A percentile compares a stretch with the other conserved stretches of the same genome.
Evolutionary conservation across 2,113 vertebrate species (phyloP).

Genomic region (Tricholaema leucomelas): DNA sequence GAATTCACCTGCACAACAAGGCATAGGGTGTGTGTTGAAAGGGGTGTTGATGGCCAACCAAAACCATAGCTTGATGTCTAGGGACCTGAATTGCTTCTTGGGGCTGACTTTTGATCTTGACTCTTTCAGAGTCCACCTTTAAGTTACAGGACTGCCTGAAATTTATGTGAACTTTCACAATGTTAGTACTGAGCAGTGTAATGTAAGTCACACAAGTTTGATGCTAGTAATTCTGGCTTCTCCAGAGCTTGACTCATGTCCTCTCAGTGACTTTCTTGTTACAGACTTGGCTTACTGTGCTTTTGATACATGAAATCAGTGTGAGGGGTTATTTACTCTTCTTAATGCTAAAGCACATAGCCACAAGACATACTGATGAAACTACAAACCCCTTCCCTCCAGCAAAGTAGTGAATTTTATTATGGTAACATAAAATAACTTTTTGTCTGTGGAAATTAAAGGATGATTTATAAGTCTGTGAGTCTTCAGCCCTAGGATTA

Average conservation of each 20-base stretch:
- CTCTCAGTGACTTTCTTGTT: neutral
- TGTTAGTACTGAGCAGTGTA: neutral
- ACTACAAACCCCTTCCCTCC: neutral
- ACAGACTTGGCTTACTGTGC: neutral
- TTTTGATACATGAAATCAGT: neutral
- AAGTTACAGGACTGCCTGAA: neutral
- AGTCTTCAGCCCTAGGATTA: neutral
- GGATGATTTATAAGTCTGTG: neutral
- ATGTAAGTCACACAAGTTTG: neutral
- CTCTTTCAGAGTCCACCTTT: neutral
- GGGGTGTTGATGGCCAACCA: neutral
- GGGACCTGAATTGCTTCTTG: neutral
- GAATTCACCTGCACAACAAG: neutral
- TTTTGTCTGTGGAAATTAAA: neutral
- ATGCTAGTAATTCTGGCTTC: neutral
- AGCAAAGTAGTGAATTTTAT: neutral
- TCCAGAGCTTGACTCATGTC: neutral
- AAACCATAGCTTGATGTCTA: neutral
- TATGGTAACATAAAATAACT: neutral
- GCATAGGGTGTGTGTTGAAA: neutral
- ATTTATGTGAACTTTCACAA: neutral
- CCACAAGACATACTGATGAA: neutral
- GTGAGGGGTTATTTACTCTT: neutral
- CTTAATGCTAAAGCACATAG: neutral
- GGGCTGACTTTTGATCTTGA: neutral